Conservation (phyloP, 2,113 vertebrate genomes). For the Polypterus bichir region DNA sequence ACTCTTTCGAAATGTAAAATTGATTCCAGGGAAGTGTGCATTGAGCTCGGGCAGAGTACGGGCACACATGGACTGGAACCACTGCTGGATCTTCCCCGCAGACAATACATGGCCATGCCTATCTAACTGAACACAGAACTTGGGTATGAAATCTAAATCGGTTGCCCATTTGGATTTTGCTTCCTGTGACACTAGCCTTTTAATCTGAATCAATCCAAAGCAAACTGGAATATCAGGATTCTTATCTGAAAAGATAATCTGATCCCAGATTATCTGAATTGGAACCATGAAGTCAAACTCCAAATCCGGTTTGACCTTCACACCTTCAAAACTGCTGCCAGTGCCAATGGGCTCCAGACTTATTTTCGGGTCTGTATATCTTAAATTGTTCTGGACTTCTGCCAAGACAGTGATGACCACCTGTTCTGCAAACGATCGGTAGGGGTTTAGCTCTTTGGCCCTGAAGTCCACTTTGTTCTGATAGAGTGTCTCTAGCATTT, state of each 20-base stretch:
- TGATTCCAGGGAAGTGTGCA: not conserved
- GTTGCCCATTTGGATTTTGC: not conserved
- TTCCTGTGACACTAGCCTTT: not conserved
- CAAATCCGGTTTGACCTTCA: not conserved
- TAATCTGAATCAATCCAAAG: not conserved
- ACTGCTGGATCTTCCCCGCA: not conserved
- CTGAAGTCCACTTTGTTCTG: not conserved
- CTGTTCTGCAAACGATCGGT: not conserved
- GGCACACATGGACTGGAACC: not conserved
- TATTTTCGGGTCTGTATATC: not conserved
- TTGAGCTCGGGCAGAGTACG: not conserved
- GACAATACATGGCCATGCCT: not conserved
- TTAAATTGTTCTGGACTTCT: not conserved
- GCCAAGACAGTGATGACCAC: not conserved
- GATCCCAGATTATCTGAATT: not conserved
- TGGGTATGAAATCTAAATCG: not conserved
- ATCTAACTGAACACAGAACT: not conserved
- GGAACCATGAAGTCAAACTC: conserved; percentile 1
- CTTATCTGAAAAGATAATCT: not conserved
- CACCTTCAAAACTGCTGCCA: not conserved
- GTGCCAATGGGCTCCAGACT: not conserved
- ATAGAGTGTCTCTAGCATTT: not conserved
- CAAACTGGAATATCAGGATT: not conserved
- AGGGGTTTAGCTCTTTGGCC: not conserved
- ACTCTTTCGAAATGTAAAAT: not conserved